Evolutionary conservation across 2,113 vertebrate species (phyloP).

Genomic region (Phalacrocorax carbo): DNA sequence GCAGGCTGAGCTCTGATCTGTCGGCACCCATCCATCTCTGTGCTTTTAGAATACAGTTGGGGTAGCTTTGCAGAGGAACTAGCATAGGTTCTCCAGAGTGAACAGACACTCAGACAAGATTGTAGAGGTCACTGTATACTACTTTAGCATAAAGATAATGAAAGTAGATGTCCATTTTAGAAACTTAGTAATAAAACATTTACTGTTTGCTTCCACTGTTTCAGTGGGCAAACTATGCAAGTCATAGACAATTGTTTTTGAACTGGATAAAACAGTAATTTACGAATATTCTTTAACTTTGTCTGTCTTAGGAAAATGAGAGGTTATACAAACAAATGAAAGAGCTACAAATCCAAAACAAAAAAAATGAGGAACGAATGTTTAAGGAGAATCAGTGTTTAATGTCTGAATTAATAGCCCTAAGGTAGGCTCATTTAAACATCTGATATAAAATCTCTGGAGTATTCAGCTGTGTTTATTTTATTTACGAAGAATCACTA

Average conservation of each 20-base stretch:
- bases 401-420: constrained; percentile 75
- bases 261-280: background rate
- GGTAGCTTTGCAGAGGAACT: background rate
- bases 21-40: background rate
- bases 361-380: constrained; percentile 87
- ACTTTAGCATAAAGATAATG: background rate
- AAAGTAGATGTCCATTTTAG: background rate
- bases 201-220: background rate
- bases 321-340: constrained; percentile 88
- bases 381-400: constrained; percentile 89
- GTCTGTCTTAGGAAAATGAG: constrained; percentile 88
- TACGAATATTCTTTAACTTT: background rate
- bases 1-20: background rate
- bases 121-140: background rate
- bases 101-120: background rate
- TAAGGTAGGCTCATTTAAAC: constrained; percentile 77
- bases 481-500: background rate
- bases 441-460: background rate
- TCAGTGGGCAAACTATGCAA: background rate
- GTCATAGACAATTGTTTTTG: background rate
- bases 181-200: background rate
- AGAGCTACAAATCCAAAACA: constrained; percentile 82
- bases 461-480: background rate
- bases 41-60: background rate
- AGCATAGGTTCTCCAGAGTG: background rate